These are phyloP conservation scores for Pseudochirops cupreus DNA, from an alignment of 2,797 vertebrate genomes.

Conservation along the genomic window DNA sequence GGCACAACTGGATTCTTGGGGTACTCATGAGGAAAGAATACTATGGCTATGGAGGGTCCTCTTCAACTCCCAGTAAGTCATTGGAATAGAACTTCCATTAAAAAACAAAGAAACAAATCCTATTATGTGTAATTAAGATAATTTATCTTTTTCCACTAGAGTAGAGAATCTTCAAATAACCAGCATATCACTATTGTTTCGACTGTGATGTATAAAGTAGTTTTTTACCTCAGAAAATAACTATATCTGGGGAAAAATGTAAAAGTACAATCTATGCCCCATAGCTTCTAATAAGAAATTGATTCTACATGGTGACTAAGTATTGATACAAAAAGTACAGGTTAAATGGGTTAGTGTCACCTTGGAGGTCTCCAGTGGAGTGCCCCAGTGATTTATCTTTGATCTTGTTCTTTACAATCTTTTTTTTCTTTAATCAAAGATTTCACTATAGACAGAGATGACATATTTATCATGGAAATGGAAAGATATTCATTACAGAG, in stretches of 20 bases:
- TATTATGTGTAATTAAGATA: background rate
- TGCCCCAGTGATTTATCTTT: background rate
- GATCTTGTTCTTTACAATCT: background rate
- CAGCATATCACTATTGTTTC: background rate
- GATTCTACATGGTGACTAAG: background rate
- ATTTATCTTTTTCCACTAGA: background rate
- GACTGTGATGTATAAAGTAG: background rate
- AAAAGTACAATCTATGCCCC: background rate
- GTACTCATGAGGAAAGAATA: background rate
- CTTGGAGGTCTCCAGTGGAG: background rate
- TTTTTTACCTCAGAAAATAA: background rate
- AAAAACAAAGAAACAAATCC: background rate
- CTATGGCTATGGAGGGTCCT: background rate
- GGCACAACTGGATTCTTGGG: background rate
- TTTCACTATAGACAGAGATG: background rate
- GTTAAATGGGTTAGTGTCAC: background rate
- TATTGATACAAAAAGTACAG: background rate
- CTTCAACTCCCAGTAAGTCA: background rate
- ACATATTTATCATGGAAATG: background rate
- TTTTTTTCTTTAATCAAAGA: background rate
- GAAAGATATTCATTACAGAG: background rate
- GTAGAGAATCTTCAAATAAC: background rate
- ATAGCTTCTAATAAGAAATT: background rate
- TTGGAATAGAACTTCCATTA: background rate
- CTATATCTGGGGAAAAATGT: background rate